A percentile compares a stretch with the other conserved stretches of the same genome.
phyloP scores from a whole-genome alignment of 2,888 invertebrate species.

The Congeria kusceri region DNA sequence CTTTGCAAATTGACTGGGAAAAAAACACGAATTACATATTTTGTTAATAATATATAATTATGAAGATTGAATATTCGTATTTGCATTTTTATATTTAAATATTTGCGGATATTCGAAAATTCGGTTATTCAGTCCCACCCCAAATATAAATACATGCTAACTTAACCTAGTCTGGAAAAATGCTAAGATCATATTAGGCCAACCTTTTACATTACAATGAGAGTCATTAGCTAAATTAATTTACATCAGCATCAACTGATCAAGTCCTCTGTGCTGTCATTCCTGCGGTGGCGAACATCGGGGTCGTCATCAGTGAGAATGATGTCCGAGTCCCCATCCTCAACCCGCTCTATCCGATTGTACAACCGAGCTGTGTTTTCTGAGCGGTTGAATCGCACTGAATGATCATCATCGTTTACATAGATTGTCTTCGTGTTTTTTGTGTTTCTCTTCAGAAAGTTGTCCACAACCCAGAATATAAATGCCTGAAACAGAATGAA shows the following conservation, averaged over 20 bases:
- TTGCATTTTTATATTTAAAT: too few relatives aligned
- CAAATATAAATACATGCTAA: too few relatives aligned
- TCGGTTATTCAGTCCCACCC: too few relatives aligned
- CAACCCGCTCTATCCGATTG: slow-evolving; percentile 76
- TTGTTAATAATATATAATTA: too few relatives aligned
- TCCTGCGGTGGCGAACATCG: slow-evolving; percentile 64
- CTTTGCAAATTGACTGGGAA: too few relatives aligned
- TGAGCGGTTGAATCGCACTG: slow-evolving; percentile 77
- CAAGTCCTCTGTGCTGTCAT: slow-evolving; percentile 41
- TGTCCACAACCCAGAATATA: slow-evolving; percentile 95
- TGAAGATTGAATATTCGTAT: too few relatives aligned
- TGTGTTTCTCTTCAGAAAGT: slow-evolving; percentile 90
- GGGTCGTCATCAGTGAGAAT: slow-evolving; percentile 72
- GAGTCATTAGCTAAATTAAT: too few relatives aligned
- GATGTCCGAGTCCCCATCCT: slow-evolving; percentile 79
- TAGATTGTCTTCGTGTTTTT: slow-evolving; percentile 77
- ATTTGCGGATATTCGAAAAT: too few relatives aligned
- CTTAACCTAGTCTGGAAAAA: too few relatives aligned
- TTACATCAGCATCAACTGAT: slow-evolving; percentile 31
- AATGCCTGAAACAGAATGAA: slow-evolving; percentile 88
- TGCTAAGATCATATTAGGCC: too few relatives aligned
- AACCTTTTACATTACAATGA: too few relatives aligned
- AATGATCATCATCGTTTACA: slow-evolving; percentile 73
- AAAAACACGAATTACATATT: too few relatives aligned
- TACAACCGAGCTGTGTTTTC: slow-evolving; percentile 79